Percentiles rank a stretch among this genome's conserved stretches.
These are phyloP conservation scores for Ciconia boyciana DNA, from an alignment of 2,113 vertebrate species.

Conservation along the genomic window DNA sequence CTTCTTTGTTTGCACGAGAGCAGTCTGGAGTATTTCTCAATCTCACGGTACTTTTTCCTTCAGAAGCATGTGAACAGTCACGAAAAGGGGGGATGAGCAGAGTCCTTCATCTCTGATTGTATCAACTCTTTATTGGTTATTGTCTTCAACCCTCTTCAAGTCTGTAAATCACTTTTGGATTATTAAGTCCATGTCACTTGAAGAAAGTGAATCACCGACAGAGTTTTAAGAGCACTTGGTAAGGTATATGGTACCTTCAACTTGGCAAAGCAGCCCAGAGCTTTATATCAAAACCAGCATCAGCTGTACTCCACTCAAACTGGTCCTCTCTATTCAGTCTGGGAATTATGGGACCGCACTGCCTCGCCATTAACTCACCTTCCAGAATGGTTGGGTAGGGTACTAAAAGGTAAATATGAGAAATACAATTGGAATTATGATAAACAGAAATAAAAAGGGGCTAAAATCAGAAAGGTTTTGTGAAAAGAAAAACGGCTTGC, in stretches of 20 bases:
- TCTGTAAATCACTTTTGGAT: neutral
- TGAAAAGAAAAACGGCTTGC: slow-evolving; percentile 94
- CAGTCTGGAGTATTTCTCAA: neutral
- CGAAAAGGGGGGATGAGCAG: neutral
- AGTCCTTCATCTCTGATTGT: neutral
- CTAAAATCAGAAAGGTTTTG: slow-evolving; percentile 91
- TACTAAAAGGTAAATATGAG: slow-evolving; percentile 79
- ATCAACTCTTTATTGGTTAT: neutral
- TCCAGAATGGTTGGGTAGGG: slow-evolving; percentile 17
- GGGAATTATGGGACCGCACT: neutral
- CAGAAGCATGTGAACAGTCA: neutral
- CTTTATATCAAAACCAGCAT: neutral
- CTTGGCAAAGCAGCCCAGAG: neutral
- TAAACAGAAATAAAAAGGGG: slow-evolving; percentile 89
- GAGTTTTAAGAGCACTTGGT: neutral
- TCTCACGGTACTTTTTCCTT: neutral
- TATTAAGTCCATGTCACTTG: neutral
- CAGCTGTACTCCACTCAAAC: neutral
- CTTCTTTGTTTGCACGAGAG: neutral
- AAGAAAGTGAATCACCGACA: neutral
- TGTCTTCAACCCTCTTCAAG: neutral
- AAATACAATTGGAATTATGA: slow-evolving; percentile 81
- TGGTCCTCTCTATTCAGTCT: neutral
- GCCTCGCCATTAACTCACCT: neutral
- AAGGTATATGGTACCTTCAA: neutral